A percentile compares a stretch with the other conserved stretches of the same genome.
Evolutionary conservation across 2,113 vertebrate species (phyloP).

Genomic region (Lynx canadensis): DNA sequence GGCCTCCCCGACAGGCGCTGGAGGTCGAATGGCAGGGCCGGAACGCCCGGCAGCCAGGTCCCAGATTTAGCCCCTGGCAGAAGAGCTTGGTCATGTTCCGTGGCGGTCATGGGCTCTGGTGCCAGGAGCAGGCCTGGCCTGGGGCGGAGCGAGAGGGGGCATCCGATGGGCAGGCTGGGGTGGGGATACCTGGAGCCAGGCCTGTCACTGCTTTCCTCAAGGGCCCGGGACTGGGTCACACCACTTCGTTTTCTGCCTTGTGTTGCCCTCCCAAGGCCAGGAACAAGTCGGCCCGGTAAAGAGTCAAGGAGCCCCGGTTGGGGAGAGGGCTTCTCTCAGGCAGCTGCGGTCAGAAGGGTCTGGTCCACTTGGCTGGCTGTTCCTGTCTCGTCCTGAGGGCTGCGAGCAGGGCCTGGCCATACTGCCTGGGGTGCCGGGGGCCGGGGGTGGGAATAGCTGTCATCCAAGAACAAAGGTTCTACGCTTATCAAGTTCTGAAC

Average conservation of each 20-base stretch:
- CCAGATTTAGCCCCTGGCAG: conserved; percentile 80
- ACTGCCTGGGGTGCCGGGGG: fast-evolving
- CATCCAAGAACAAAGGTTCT: neutral
- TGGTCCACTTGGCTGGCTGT: neutral
- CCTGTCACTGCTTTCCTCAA: neutral
- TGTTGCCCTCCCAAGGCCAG: neutral
- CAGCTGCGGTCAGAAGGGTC: neutral
- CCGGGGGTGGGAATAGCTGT: neutral
- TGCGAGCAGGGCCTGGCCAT: neutral
- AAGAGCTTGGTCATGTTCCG: neutral
- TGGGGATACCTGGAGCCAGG: neutral
- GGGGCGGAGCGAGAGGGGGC: neutral
- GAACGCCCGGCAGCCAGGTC: conserved; percentile 43
- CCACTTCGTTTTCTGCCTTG: neutral
- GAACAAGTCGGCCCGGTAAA: neutral
- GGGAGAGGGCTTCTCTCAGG: neutral
- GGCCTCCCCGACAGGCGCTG: conserved; percentile 8
- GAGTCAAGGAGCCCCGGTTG: fast-evolving
- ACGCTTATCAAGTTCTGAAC: neutral
- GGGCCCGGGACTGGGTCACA: neutral
- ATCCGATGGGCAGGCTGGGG: neutral
- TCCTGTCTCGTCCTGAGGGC: neutral
- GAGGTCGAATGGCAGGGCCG: conserved; percentile 53
- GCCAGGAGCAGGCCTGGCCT: conserved; percentile 14
- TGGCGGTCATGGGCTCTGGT: neutral